phyloP scores from a whole-genome alignment of 1,140 invertebrate genomes.

The Drosophila guanche region DNA sequence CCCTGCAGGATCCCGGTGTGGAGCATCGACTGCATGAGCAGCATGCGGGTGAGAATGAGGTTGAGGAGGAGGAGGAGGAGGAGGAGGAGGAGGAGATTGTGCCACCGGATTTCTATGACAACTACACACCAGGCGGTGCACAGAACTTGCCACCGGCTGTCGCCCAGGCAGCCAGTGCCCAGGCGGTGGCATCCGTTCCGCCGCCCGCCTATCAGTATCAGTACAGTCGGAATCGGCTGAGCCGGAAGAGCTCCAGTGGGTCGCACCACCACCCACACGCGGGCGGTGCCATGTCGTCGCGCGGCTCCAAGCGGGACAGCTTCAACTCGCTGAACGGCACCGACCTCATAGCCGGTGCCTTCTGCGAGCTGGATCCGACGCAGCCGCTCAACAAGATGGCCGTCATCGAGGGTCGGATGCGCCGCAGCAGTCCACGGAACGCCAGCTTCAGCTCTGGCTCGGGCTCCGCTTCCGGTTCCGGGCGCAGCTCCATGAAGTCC shows the following conservation, averaged over 20 bases:
- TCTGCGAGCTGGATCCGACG: conserved; percentile 79
- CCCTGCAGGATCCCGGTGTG: conserved; percentile 27
- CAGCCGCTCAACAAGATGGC: conserved; percentile 81
- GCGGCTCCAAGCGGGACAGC: conserved; percentile 72
- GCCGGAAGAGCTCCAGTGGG: conserved; percentile 69
- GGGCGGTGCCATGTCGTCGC: conserved; percentile 19
- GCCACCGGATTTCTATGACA: conserved; percentile 76
- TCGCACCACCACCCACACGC: conserved; percentile 65
- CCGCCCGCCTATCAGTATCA: conserved; percentile 77
- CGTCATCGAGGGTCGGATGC: conserved; percentile 77
- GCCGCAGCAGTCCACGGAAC: conserved; percentile 69
- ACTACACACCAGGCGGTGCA: conserved; percentile 67
- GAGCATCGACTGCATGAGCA: conserved; percentile 2
- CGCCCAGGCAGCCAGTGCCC: neutral
- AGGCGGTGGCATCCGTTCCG: conserved; percentile 16
- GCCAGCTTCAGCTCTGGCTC: conserved; percentile 75
- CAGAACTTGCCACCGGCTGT: conserved; percentile 54
- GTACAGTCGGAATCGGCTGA: conserved; percentile 70
- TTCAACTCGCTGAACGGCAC: conserved; percentile 78
- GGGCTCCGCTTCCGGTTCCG: conserved; percentile 69
- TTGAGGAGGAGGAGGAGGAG: conserved; percentile 13
- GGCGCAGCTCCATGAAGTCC: conserved; percentile 76
- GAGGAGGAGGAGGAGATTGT: conserved; percentile 68
- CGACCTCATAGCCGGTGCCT: conserved; percentile 79
- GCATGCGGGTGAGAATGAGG: conserved; percentile 20